Evolutionary conservation across 2,113 vertebrate species (phyloP), one percentile per base, ranked within the genome.

Genomic region (Plestiodon gilberti): DNA sequence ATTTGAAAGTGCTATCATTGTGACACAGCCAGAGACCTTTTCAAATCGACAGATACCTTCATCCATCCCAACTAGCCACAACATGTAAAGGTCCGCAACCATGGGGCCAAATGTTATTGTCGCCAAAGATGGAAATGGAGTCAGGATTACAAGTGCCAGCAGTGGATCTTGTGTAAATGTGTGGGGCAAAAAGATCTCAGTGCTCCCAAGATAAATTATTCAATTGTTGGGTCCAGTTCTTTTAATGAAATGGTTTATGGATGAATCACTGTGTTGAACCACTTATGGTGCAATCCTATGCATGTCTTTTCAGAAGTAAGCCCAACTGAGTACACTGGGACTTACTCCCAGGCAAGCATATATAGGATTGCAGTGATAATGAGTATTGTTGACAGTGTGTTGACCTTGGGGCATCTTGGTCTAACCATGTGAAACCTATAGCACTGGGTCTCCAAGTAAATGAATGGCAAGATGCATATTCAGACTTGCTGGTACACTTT

Each of bases 21-120:
- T 93, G 89, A 94, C 94, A 93, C 83, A 92, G 89, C 1, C 87
- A 82, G 85, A 91, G 90, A 96, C 95, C 93, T 95, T 95, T 94
- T 94, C 93, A 94, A 93, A 94, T 93, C 90, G 92, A 94, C 82
- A 94, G 89, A 90, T 93, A 90, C 90, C 91, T 94, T 89, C 89
- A 93, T 94, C 93, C 95, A 93, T 87, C 90, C 87, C 89, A 86
- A 87, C 86, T 88, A 89, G 85, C 91, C 91, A 90, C 89, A 90
- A 93, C 88, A 90, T 80, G 82, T 89, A 81, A 93, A 77, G 90
- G 91, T 92, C 94, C 91, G 83, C 85, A 92, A 93, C 71, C 85
- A 81, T 77, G 85, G 90, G 83, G 83, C 91, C 89, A 91, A 93
- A 92, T 87, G 88, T 88, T 78, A 89, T 76, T 76, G 78, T 88